These are phyloP conservation scores for Mus spretus DNA, from an alignment of 2,797 vertebrate species.

Conservation along the genomic window DNA sequence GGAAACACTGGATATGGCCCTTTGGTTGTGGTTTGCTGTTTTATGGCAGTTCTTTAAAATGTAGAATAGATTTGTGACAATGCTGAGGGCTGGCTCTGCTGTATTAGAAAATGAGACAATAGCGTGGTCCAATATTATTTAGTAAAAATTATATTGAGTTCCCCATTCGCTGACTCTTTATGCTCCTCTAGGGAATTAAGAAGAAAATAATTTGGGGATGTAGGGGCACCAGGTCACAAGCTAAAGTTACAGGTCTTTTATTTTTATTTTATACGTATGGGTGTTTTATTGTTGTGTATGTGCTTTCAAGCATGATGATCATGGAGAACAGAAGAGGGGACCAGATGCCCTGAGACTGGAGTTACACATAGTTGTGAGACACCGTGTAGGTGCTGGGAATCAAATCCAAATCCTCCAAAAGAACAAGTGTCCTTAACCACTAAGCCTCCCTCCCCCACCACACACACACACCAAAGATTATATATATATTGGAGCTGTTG, in stretches of 20 bases:
- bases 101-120: constrained; percentile 4
- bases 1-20: constrained; percentile 68
- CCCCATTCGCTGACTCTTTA: not conserved
- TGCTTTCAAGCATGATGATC: not conserved
- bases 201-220: not conserved
- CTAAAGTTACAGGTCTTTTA: not conserved
- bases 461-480: not conserved
- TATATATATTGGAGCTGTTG: not conserved
- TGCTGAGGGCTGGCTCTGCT: not conserved
- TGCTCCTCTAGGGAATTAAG: not conserved
- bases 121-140: constrained; percentile 22
- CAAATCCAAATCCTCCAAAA: not conserved
- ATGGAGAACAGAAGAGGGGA: not conserved
- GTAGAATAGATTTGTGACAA: not conserved
- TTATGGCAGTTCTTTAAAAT: not conserved
- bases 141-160: constrained; percentile 10
- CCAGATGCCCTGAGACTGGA: not conserved
- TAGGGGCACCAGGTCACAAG: not conserved
- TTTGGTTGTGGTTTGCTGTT: constrained; percentile 57
- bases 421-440: not conserved
- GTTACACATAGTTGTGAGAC: not conserved
- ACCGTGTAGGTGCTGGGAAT: not conserved
- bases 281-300: not conserved
- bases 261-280: not conserved
- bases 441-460: not conserved